Evolutionary conservation across 1,140 invertebrate genomes (phyloP), one percentile per base, ranked within the genome.

Genomic region (Matsumurasca onukii): DNA sequence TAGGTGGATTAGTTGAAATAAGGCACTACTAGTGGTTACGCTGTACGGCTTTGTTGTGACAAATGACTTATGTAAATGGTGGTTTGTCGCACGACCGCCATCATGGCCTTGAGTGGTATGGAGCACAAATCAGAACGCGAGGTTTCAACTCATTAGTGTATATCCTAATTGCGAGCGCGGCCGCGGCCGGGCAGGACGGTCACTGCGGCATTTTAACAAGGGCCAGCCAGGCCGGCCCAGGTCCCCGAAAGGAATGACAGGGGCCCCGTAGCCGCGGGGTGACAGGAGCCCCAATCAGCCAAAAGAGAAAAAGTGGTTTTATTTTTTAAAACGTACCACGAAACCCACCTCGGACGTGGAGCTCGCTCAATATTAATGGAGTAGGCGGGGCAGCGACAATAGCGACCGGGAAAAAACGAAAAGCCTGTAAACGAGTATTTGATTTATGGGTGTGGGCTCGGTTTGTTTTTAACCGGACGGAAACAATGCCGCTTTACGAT

Each of bases 291-390:
- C 62, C 62, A 65, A 65, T 65, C 61, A 63, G 61, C 30, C 61
- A 31, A 31, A 63, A 45, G n/a, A 63, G 34, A 63, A 63, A 63
- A 65, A 65, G 62, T 45, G 62, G 62, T 65, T 65, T 65, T 65
- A 45, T 65, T 65, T 65, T 48, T 65, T 65, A 59, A 59, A 22
- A n/a, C n/a, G 24, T 51, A 51, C 55, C 55, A 59, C 55, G 55
- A 59, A 52, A 52, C 25, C 34, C 31, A 48, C 27, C 48, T 1
- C 48, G 62, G 62, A 59, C 25, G 55, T 27, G 25, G 3, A 12
- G 22, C 55, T 48, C 34, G 62, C 48, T 65, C 39, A 39, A 65
- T 65, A 65, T 65, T 65, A 65, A 65, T 65, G 62, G 31, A 45
- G 31, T 5, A 39, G 62, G 62, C 62, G 62, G 31, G 62, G 31